Base-by-base conservation (phyloP, 2,888 invertebrate genomes). In the Rhamphomyia laevipes region DNA sequence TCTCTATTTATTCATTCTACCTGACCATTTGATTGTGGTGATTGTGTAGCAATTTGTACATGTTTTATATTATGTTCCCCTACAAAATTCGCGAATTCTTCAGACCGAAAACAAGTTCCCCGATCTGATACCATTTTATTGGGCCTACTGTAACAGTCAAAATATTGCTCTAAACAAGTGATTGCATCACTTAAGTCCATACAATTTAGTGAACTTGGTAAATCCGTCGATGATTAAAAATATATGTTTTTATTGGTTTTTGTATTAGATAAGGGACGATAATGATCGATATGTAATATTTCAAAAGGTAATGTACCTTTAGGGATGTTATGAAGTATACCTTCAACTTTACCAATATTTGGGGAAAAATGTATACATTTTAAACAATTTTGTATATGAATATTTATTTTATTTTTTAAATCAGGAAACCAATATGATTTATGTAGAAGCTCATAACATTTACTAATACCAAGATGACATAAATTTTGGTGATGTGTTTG, bases 261-360 rank as follows among this genome's bases (percentile, higher is more conserved):
- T 42, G 58, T 61, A 11, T 51, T 58, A 11, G 59, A 57, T 48
- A 69, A 68, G 4, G 67, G 68, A 2, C 70, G 68, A 10, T 68
- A 49, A 52, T 71, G 70, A 52, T 72, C 70, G 0, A 71, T 48
- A 49, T 38, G 38, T 16, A 48, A 13, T 9, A 47, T 49, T 12
- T 47, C 42, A 21, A 62, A 60, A 15, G 59, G 61, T 23, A 55
- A 17, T 4, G 56, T 52, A 7, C 56, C 59, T 41, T 61, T 61
- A 9, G 48, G 53, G 12, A 63, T 58, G 18, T 51, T 49, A 38
- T 62, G 57, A 13, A 64, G 46, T 16, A 48, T 51, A 11, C n/a
- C n/a, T n/a, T n/a, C n/a, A n/a, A n/a, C n/a, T n/a, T n/a, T n/a
- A n/a, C n/a, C n/a, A n/a, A n/a, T n/a, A n/a, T n/a, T n/a, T n/a